Evolutionary conservation across 2,113 vertebrate species (phyloP).

Genomic region (Corydoras maculifer): DNA sequence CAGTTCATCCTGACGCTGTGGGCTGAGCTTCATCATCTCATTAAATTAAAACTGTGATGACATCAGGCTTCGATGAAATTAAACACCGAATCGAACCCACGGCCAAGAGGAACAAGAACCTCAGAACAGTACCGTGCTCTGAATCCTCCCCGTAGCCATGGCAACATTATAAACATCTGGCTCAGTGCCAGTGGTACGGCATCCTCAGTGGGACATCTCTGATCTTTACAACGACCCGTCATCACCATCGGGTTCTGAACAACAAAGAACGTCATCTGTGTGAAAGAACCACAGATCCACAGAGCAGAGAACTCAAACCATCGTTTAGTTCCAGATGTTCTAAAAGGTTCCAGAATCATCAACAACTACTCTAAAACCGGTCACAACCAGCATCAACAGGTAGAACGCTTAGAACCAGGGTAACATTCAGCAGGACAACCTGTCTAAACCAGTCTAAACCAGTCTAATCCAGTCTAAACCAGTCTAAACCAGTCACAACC

Average conservation of each 20-base stretch:
- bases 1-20: constrained; percentile 52
- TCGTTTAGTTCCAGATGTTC: too few species aligned
- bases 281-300: too few species aligned
- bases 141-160: constrained; percentile 69
- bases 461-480: too few species aligned
- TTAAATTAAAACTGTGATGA: constrained; percentile 68
- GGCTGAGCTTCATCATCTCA: constrained; percentile 71
- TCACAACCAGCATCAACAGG: too few species aligned
- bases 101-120: constrained; percentile 50
- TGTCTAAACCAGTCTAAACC: too few species aligned
- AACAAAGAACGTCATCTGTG: too few species aligned
- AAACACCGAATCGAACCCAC: constrained; percentile 63
- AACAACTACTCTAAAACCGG: too few species aligned
- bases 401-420: too few species aligned
- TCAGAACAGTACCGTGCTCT: constrained; percentile 69
- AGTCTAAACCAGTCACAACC: too few species aligned
- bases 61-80: constrained; percentile 72
- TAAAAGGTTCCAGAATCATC: too few species aligned
- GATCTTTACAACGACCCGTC: constrained; percentile 32
- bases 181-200: constrained; percentile 57
- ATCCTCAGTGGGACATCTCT: constrained; percentile 61
- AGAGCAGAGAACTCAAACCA: too few species aligned
- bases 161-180: constrained; percentile 63
- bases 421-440: too few species aligned
- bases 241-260: constrained; percentile 1